phyloP scores from a whole-genome alignment of 2,113 vertebrate genomes.

The Ibidorhyncha struthersii region DNA sequence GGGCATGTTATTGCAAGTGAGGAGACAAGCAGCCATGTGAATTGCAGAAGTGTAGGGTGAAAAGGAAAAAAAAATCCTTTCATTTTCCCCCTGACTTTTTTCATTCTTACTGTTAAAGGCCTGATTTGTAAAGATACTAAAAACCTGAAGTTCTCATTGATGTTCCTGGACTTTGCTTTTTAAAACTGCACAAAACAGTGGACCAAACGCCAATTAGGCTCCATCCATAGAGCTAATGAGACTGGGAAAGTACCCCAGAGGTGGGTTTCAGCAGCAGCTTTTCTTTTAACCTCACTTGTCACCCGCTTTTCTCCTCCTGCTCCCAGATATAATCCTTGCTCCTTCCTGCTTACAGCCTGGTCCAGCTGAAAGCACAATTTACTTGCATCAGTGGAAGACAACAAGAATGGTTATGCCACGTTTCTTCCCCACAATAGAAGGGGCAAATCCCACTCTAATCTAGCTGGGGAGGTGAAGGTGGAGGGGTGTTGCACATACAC shows the following conservation, averaged over 20 bases:
- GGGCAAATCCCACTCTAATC: neutral
- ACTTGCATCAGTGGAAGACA: neutral
- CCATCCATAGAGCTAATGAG: neutral
- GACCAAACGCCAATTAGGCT: neutral
- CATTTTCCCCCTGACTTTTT: neutral
- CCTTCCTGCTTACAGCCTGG: neutral
- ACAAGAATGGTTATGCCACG: accelerated
- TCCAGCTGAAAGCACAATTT: neutral
- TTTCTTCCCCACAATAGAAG: neutral
- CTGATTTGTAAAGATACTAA: neutral
- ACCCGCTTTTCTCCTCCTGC: neutral
- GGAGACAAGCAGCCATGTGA: neutral
- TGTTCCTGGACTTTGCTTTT: neutral
- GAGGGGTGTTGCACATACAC: neutral
- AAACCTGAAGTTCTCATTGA: neutral
- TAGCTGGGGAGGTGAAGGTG: neutral
- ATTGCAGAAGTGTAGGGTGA: neutral
- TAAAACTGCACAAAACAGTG: neutral
- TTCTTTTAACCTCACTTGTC: neutral
- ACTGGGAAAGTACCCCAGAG: neutral
- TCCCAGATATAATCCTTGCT: neutral
- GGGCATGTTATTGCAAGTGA: neutral
- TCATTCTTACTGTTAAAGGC: neutral
- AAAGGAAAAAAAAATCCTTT: neutral
- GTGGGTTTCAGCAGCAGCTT: neutral